A percentile compares a stretch with the other conserved stretches of the same genome.
phyloP scores from a whole-genome alignment of 2,113 vertebrate species.

The Hippolais icterina region DNA sequence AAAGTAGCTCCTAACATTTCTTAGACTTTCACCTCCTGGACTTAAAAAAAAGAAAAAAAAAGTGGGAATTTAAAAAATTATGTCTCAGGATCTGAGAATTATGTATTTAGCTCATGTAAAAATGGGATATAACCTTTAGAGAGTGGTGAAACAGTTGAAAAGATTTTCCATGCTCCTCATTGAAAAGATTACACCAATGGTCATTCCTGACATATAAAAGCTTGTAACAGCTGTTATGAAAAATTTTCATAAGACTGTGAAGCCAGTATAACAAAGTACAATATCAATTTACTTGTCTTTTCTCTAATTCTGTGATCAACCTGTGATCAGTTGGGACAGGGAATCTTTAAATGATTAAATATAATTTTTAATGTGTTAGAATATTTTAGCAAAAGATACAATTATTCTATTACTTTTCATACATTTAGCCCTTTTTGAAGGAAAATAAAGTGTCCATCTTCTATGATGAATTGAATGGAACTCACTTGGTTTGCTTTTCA shows the following conservation, averaged over 20 bases:
- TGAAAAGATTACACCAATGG: background rate
- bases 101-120: background rate
- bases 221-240: background rate
- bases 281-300: background rate
- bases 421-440: background rate
- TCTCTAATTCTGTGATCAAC: background rate
- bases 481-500: background rate
- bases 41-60: background rate
- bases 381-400: background rate
- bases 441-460: background rate
- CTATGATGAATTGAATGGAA: background rate
- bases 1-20: background rate
- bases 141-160: background rate
- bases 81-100: no score
- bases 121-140: background rate
- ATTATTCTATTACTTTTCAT: background rate
- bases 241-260: background rate
- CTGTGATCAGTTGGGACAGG: background rate
- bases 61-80: background rate
- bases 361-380: background rate
- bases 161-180: background rate
- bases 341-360: background rate
- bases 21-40: background rate
- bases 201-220: background rate
- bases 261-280: background rate